phyloP scores from a whole-genome alignment of 2,797 vertebrate species.

The Limosa lapponica region DNA sequence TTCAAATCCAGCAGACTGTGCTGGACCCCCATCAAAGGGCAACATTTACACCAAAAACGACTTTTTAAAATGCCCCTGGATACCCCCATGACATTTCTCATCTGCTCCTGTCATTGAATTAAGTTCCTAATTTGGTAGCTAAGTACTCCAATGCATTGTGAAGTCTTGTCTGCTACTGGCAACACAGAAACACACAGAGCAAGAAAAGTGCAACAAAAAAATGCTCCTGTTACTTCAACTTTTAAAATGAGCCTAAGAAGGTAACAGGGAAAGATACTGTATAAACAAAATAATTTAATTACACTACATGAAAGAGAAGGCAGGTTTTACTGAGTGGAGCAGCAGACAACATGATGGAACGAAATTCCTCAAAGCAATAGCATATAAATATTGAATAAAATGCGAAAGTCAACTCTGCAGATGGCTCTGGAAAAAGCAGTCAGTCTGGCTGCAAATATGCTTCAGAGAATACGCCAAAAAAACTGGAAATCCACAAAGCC shows the following conservation, averaged over 20 bases:
- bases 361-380: conserved; percentile 46
- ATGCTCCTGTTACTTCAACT: neutral
- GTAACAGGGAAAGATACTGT: neutral
- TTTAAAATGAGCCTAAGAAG: neutral
- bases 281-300: conserved; percentile 21
- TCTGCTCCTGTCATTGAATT: neutral
- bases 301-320: neutral
- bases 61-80: neutral
- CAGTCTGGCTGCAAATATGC: neutral
- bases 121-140: neutral
- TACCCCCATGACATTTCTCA: neutral
- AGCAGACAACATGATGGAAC: neutral
- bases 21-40: neutral
- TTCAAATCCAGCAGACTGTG: neutral
- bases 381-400: conserved; percentile 43
- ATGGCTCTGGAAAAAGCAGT: neutral
- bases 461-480: neutral
- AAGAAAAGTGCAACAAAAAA: neutral
- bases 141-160: neutral
- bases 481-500: conserved; percentile 10
- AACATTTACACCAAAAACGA: accelerated
- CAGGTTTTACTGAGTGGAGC: neutral
- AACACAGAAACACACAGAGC: neutral
- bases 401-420: neutral
- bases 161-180: neutral